These are phyloP conservation scores for Lacanobia wlatinum DNA, from an alignment of 2,888 invertebrate genomes.

Conservation along the genomic window DNA sequence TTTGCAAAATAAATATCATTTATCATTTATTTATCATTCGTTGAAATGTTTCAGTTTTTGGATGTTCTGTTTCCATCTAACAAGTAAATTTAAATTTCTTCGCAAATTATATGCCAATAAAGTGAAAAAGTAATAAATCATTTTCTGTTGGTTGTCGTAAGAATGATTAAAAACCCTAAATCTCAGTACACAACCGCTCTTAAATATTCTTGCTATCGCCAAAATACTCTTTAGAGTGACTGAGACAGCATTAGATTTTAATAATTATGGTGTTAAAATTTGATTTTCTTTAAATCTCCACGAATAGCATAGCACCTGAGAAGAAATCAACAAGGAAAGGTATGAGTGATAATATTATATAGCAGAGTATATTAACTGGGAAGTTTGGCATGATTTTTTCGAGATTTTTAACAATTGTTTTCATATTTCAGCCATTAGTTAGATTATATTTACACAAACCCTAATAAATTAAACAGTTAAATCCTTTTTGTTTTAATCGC, in stretches of 20 bases:
- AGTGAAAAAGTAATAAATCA: neutral
- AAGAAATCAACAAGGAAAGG: neutral
- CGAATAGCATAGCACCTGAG: neutral
- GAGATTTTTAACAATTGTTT: too few species aligned
- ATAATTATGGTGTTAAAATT: neutral
- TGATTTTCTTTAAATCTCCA: neutral
- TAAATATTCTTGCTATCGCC: neutral
- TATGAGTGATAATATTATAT: too few species aligned
- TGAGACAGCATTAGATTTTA: neutral
- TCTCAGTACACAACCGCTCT: too few species aligned
- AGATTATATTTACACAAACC: too few species aligned
- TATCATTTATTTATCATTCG: neutral
- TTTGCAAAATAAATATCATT: too few species aligned
- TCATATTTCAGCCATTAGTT: too few species aligned
- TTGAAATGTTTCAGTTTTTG: neutral
- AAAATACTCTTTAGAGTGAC: neutral
- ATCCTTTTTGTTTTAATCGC: too few species aligned
- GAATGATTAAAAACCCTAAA: neutral
- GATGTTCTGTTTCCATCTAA: too few species aligned
- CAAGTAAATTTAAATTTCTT: neutral
- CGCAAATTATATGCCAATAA: neutral
- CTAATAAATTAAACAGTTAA: too few species aligned
- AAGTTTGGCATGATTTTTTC: too few species aligned
- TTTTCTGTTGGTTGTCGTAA: neutral
- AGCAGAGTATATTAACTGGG: too few species aligned